These are phyloP conservation scores for Bucco capensis DNA, from an alignment of 2,113 vertebrate genomes.

Conservation along the genomic window DNA sequence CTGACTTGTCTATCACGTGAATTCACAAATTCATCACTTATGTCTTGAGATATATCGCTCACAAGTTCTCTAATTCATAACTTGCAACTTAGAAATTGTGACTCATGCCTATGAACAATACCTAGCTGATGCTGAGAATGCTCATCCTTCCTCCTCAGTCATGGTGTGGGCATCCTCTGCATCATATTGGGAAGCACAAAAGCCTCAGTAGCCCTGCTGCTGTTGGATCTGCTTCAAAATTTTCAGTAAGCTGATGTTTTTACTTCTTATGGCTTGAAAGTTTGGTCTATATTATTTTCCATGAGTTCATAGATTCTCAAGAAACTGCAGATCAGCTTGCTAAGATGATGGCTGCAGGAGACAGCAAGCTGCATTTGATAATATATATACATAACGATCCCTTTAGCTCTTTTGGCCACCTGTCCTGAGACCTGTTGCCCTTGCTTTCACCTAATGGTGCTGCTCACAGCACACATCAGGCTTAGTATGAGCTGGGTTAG, in stretches of 20 bases:
- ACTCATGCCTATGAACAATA: too few relatives aligned
- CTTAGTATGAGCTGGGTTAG: neutral
- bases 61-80: too few relatives aligned
- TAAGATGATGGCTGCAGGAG: neutral
- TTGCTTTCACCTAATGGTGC: neutral
- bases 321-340: neutral
- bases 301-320: neutral
- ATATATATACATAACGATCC: neutral
- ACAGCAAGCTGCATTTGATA: neutral
- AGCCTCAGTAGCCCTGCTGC: too few relatives aligned
- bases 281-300: neutral
- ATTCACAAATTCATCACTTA: too few relatives aligned
- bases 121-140: too few relatives aligned
- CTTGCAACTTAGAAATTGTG: too few relatives aligned
- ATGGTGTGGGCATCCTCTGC: too few relatives aligned
- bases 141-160: too few relatives aligned
- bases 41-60: too few relatives aligned
- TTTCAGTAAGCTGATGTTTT: neutral
- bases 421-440: neutral
- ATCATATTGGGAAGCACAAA: too few relatives aligned
- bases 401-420: neutral
- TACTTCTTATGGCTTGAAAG: neutral
- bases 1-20: too few relatives aligned
- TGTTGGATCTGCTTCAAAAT: neutral
- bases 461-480: neutral